Evolutionary conservation across 2,888 invertebrate genomes (phyloP).

Genomic region (Criorhina ranunculi): DNA sequence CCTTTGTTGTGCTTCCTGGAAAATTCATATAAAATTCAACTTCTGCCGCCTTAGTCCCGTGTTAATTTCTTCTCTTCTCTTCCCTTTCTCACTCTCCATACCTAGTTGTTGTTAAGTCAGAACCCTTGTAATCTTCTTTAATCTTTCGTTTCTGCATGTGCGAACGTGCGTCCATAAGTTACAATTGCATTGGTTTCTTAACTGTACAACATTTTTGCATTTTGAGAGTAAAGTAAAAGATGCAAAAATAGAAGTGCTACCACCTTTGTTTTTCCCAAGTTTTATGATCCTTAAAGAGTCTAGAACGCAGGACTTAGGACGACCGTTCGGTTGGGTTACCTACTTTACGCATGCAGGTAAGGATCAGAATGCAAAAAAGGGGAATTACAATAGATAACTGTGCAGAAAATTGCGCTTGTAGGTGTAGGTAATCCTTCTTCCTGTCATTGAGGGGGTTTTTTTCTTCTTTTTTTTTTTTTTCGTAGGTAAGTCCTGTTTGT

Average conservation of each 20-base stretch:
- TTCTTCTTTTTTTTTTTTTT: no score
- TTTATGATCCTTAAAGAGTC: slow-evolving; percentile 1
- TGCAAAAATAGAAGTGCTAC: neutral
- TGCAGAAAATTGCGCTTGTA: slow-evolving; percentile 6
- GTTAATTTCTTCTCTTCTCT: neutral
- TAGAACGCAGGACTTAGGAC: no score
- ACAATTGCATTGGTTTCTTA: slow-evolving; percentile 3
- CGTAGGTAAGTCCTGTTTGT: slow-evolving; percentile 1
- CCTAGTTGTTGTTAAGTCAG: neutral
- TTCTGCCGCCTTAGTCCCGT: slow-evolving; percentile 11
- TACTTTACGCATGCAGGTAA: neutral
- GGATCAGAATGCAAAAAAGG: neutral
- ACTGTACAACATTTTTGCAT: slow-evolving; percentile 1
- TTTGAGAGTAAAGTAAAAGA: neutral
- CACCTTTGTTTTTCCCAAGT: neutral
- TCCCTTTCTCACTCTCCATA: neutral
- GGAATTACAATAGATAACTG: neutral
- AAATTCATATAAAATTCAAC: slow-evolving; percentile 22
- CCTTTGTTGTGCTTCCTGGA: slow-evolving; percentile 14
- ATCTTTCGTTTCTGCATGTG: slow-evolving; percentile 28
- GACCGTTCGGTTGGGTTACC: neutral
- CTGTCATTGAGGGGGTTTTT: neutral
- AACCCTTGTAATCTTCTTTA: slow-evolving; percentile 7
- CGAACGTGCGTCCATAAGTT: neutral
- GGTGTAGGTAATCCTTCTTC: slow-evolving; percentile 26